phyloP scores from a whole-genome alignment of 2,888 invertebrate species.

The Mesochorus sp. region DNA sequence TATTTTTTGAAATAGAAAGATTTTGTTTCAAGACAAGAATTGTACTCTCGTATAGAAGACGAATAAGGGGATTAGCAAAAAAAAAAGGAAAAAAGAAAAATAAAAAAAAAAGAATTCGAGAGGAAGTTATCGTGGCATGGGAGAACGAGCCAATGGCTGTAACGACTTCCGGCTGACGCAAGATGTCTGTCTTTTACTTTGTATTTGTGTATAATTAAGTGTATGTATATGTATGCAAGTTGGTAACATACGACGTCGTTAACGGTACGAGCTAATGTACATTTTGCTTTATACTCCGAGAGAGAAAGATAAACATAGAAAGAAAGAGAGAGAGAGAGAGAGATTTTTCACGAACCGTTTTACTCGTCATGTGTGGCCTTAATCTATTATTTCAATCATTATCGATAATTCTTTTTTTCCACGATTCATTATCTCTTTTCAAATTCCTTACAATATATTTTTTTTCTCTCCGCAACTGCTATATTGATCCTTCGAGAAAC shows the following conservation, averaged over 20 bases:
- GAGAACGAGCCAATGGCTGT: slow-evolving; percentile 69
- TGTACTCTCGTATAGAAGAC: too few species aligned
- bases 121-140: slow-evolving; percentile 53
- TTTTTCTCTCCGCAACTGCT: too few species aligned
- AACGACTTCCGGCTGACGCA: slow-evolving; percentile 73
- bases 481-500: too few species aligned
- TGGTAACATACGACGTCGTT: slow-evolving; percentile 69
- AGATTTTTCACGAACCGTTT: too few species aligned
- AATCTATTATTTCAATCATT: too few species aligned
- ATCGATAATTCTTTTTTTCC: slow-evolving; percentile 7
- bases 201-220: slow-evolving; percentile 67
- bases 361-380: too few species aligned
- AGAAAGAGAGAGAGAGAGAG: too few species aligned
- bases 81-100: background rate
- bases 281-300: background rate
- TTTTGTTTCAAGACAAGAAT: background rate
- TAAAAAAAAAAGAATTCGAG: slow-evolving; percentile 36
- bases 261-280: slow-evolving; percentile 64
- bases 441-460: too few species aligned
- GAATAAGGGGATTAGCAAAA: too few species aligned
- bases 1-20: background rate
- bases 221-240: slow-evolving; percentile 41
- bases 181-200: slow-evolving; percentile 37
- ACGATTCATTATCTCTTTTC: too few species aligned
- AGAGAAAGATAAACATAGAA: too few species aligned